Evolutionary conservation across 2,113 vertebrate genomes (phyloP).

Genomic region (Lepidothrix coronata): DNA sequence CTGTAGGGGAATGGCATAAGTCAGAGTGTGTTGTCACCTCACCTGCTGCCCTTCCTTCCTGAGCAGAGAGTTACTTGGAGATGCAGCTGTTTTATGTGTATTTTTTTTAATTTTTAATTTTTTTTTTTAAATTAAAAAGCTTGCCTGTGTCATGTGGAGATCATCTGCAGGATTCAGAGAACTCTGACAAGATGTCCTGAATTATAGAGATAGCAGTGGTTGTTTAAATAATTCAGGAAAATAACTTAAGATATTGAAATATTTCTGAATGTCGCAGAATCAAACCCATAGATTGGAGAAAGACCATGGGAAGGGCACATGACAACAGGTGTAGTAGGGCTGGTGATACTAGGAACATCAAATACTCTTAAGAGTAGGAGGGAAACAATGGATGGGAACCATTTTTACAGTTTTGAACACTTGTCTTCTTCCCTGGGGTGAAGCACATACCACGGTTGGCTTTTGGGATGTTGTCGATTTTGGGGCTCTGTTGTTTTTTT

Average conservation of each 20-base stretch:
- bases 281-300: neutral
- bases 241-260: neutral
- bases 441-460: neutral
- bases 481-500: neutral
- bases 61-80: neutral
- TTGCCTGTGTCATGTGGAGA: accelerated
- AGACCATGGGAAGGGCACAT: neutral
- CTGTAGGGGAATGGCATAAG: neutral
- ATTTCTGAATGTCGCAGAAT: neutral
- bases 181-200: neutral
- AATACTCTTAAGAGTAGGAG: neutral
- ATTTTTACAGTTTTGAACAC: neutral
- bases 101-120: neutral
- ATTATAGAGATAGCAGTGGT: neutral
- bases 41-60: neutral
- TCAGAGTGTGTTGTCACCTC: neutral
- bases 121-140: neutral
- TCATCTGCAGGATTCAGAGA: neutral
- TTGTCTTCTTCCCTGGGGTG: neutral
- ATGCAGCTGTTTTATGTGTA: neutral
- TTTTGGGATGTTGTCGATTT: neutral
- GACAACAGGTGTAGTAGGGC: neutral
- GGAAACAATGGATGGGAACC: neutral
- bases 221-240: neutral
- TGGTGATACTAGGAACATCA: neutral